These are phyloP conservation scores for Phylloscopus trochiloides DNA, from an alignment of 2,113 vertebrate species.

Conservation along the genomic window DNA sequence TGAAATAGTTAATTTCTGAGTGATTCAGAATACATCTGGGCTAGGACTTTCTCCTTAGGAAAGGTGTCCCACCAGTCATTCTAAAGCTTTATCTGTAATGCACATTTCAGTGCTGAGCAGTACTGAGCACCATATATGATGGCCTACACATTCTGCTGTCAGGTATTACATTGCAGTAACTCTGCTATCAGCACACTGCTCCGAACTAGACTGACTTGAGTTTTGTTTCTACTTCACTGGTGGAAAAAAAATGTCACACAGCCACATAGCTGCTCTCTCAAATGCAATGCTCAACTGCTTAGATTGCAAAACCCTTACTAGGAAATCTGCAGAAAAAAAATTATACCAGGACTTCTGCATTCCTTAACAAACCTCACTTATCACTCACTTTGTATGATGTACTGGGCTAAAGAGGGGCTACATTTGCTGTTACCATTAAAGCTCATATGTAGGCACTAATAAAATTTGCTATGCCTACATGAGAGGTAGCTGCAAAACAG, in stretches of 20 bases:
- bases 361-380: background rate
- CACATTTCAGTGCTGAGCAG: background rate
- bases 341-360: background rate
- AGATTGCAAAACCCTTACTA: background rate
- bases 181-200: background rate
- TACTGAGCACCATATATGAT: background rate
- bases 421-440: background rate
- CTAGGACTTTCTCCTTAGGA: background rate
- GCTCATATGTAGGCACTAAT: background rate
- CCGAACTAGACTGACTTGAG: background rate
- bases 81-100: background rate
- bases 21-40: background rate
- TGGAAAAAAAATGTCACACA: background rate
- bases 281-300: background rate
- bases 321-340: background rate
- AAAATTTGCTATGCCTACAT: background rate
- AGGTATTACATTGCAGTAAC: accelerated
- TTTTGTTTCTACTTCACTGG: background rate
- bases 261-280: background rate
- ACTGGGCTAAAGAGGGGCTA: background rate
- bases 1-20: background rate
- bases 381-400: background rate
- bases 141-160: background rate
- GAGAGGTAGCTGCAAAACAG: background rate
- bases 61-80: background rate